These are phyloP conservation scores for Struthidea cinerea DNA, from an alignment of 2,113 vertebrate species.

Conservation along the genomic window DNA sequence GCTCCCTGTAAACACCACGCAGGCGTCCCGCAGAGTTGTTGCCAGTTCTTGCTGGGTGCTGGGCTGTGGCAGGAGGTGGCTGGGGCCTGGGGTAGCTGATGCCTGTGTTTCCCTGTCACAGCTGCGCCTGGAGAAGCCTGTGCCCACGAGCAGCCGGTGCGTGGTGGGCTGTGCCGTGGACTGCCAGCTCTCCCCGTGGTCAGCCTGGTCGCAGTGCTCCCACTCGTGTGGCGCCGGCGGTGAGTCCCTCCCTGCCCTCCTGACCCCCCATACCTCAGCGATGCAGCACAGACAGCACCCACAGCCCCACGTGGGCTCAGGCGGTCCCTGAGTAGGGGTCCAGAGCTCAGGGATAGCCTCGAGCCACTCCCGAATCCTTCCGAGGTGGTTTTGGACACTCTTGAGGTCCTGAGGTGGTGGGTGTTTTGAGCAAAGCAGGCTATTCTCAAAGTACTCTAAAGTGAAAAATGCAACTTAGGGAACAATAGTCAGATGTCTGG, in stretches of 20 bases:
- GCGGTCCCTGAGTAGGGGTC: rapidly evolving
- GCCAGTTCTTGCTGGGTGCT: rapidly evolving
- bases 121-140: constrained; percentile 72
- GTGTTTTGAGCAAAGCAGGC: background rate
- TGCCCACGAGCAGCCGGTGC: constrained; percentile 75
- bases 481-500: background rate
- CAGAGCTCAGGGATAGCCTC: rapidly evolving
- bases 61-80: background rate
- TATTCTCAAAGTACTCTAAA: background rate
- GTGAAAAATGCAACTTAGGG: background rate
- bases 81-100: background rate
- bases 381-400: rapidly evolving
- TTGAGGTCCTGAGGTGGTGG: rapidly evolving
- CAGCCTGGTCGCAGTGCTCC: constrained; percentile 88
- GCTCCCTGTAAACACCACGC: rapidly evolving
- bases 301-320: background rate
- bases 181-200: constrained; percentile 89
- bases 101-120: constrained; percentile 49
- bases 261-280: rapidly evolving
- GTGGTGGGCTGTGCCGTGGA: constrained; percentile 85
- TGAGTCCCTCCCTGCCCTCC: constrained; percentile 44
- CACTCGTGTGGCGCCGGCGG: constrained; percentile 86
- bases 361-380: rapidly evolving
- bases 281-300: rapidly evolving
- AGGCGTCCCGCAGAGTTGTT: rapidly evolving